Percentiles rank a stretch among this genome's conserved stretches.
Evolutionary conservation across 2,113 vertebrate genomes (phyloP).

Genomic region (Colossoma macropomum): DNA sequence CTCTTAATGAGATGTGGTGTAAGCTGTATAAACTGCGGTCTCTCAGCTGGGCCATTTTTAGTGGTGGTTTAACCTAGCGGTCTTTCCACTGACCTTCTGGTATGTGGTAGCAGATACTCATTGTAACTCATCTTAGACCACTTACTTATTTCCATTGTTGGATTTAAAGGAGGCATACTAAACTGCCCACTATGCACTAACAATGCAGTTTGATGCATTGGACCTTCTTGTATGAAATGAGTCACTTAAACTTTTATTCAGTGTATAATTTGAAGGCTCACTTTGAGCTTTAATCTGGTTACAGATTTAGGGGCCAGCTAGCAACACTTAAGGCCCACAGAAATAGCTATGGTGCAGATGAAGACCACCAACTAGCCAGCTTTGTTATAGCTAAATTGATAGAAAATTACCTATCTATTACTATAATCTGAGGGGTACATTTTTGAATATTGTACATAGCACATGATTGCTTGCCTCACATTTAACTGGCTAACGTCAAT

Average conservation of each 20-base stretch:
- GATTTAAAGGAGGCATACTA: not conserved
- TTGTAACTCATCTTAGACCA: not conserved
- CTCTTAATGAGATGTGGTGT: conserved; percentile 17
- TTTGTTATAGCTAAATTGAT: too few species aligned
- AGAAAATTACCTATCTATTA: too few species aligned
- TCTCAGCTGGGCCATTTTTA: not conserved
- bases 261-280: not conserved
- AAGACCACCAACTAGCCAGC: too few species aligned
- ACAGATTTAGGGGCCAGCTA: too few species aligned
- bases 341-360: too few species aligned
- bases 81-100: not conserved
- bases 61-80: not conserved
- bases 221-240: not conserved
- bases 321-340: too few species aligned
- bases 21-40: conserved; percentile 25
- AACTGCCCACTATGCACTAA: not conserved
- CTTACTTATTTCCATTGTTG: not conserved
- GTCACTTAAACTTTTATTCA: not conserved
- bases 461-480: too few species aligned
- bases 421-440: too few species aligned
- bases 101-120: not conserved
- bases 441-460: too few species aligned
- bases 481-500: too few species aligned
- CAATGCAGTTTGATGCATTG: not conserved
- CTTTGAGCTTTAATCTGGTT: not conserved